Conservation (phyloP, 2,113 vertebrate species). For the Labeo rohita region DNA sequence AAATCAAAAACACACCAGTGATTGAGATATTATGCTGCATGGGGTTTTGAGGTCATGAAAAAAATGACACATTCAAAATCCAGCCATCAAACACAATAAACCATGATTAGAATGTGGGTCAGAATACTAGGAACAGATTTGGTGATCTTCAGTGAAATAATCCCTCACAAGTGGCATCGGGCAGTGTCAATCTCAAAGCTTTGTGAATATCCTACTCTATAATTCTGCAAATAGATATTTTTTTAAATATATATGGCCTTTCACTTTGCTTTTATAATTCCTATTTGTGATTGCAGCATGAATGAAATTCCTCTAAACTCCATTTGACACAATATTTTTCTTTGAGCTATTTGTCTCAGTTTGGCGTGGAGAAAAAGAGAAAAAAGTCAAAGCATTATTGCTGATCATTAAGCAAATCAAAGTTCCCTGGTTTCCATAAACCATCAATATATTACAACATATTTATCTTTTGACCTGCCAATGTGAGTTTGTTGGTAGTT, state of each 20-base stretch:
- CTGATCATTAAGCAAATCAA: slow-evolving; percentile 44
- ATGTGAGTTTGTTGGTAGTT: neutral
- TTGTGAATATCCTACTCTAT: neutral
- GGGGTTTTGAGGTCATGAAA: slow-evolving; percentile 37
- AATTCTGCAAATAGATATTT: neutral
- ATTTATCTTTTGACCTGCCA: neutral
- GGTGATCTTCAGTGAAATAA: slow-evolving; percentile 5
- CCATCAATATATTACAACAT: neutral
- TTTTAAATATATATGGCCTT: neutral
- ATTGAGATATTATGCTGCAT: slow-evolving; percentile 59
- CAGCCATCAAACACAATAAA: slow-evolving; percentile 45
- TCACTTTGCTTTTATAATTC: neutral
- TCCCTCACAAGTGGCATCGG: neutral
- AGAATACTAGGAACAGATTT: neutral
- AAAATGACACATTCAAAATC: slow-evolving; percentile 41
- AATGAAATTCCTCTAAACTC: slow-evolving; percentile 30
- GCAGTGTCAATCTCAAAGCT: neutral
- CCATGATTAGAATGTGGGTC: slow-evolving; percentile 26
- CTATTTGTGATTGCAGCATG: slow-evolving; percentile 20
- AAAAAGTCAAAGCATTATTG: slow-evolving; percentile 60
- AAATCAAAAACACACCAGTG: slow-evolving; percentile 63
- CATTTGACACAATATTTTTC: slow-evolving; percentile 47
- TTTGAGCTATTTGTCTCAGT: slow-evolving; percentile 10
- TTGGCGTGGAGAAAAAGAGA: slow-evolving; percentile 47
- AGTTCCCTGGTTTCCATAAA: slow-evolving; percentile 55